Conservation (phyloP, 2,888 invertebrate species). For the Netelia virgata region DNA sequence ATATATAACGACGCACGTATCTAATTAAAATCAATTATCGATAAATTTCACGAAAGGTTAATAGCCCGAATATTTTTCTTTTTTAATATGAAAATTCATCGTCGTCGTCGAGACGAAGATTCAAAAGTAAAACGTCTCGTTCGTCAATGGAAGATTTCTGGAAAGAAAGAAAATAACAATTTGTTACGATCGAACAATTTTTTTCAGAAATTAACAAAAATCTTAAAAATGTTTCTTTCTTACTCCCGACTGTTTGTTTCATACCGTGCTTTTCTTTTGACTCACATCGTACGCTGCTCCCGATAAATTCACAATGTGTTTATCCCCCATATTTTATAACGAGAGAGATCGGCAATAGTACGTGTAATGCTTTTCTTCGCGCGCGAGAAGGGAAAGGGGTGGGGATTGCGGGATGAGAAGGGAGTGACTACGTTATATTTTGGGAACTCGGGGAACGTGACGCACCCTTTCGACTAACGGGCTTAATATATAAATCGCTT, state of each 20-base stretch:
- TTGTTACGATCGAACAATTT: background rate
- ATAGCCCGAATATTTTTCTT: background rate
- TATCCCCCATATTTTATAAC: conserved; percentile 18
- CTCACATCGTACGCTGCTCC: conserved; percentile 21
- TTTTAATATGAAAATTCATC: background rate
- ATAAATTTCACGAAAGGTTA: background rate
- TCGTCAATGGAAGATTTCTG: background rate
- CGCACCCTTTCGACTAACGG: conserved; percentile 38
- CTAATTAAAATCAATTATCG: conserved; percentile 9
- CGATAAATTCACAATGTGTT: conserved; percentile 31
- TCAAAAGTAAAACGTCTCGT: background rate
- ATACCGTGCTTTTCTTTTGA: conserved; percentile 32
- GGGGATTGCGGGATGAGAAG: background rate
- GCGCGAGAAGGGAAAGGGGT: conserved; percentile 24
- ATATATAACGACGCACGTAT: background rate
- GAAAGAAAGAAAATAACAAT: background rate
- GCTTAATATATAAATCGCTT: conserved; percentile 42
- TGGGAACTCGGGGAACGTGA: conserved; percentile 58
- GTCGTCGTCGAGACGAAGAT: background rate
- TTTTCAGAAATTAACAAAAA: background rate
- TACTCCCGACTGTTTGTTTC: background rate
- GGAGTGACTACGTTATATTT: conserved; percentile 54
- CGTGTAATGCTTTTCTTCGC: conserved; percentile 32
- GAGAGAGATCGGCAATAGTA: conserved; percentile 31
- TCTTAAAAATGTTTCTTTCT: background rate